Evolutionary conservation across 2,113 vertebrate species (phyloP), one percentile per base, ranked within the genome.

Genomic region (Nipponia nippon): DNA sequence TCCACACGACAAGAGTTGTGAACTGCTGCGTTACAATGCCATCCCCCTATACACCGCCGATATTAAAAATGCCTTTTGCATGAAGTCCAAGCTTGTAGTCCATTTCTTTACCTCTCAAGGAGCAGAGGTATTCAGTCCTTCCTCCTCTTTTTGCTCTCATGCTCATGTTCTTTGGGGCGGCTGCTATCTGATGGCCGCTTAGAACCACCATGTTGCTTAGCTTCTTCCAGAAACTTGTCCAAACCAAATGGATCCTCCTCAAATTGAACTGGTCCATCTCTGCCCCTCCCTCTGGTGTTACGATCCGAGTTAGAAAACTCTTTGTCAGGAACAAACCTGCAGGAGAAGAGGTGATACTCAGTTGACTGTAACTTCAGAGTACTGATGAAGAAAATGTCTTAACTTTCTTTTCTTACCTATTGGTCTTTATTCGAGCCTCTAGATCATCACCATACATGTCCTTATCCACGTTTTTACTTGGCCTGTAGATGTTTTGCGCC

Each of bases 201-300:
- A 69, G 99, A 99, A 62, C 99, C 99, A 29, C 99, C 99, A 0
- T 99, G 99, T 94, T 99, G 99, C 97, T 99, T 99, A 50, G 99
- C 99, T 97, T 99, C 99, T 97, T 99, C 99, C 98, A 99, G 99
- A 98, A 99, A 99, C 97, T 99, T 99, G 96, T 99, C 99, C 98
- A 99, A 98, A 97, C 99, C 99, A 67, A 99, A 99, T 14, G 99
- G 99, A 99, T 99, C 99, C 91, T 99, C 99, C 90, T 99, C 99
- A 98, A 99, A 99, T 84, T 99, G 99, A 76, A 99, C 99, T 0
- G 99, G 99, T 50, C 99, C 99, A 25, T 99, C 99, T 40, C 99
- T 97, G 61, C 97, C 97, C 61, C 99, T 98, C 82, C 99, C 99
- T 32, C 98, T 98, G 30, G 73, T 87, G 36, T 86, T 97, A 6